Percentiles rank a stretch among this genome's conserved stretches.
phyloP scores from a whole-genome alignment of 2,797 vertebrate species.

The Tamandua tetradactyla region DNA sequence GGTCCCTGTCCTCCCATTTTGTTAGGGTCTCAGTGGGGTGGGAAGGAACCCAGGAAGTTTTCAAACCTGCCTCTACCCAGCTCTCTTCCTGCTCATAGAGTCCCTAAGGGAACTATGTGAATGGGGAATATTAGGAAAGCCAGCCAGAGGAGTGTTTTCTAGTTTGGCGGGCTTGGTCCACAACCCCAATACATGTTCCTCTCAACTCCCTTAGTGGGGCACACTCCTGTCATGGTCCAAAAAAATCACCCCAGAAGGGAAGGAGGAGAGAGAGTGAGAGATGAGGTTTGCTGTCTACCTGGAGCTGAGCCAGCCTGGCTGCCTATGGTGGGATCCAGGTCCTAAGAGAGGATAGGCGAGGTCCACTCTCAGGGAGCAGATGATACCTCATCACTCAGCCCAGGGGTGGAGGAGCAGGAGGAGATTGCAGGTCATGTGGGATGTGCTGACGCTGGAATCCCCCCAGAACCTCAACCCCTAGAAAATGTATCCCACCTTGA shows the following conservation, averaged over 20 bases:
- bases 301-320: background rate
- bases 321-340: background rate
- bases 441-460: no score
- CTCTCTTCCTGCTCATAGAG: background rate
- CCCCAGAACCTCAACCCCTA: no score
- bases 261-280: no score
- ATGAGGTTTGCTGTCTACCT: no score
- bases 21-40: background rate
- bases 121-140: background rate
- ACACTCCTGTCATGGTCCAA: background rate
- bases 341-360: background rate
- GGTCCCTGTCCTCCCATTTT: background rate
- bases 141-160: background rate
- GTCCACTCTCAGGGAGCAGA: background rate
- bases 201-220: background rate
- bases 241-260: background rate
- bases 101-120: background rate
- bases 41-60: background rate
- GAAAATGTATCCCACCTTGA: background rate
- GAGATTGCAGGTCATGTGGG: background rate
- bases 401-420: background rate
- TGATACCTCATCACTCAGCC: background rate
- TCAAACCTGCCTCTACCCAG: background rate
- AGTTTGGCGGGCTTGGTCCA: background rate
- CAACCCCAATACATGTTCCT: background rate